phyloP scores from a whole-genome alignment of 2,797 vertebrate genomes.

The Pipistrellus kuhlii region DNA sequence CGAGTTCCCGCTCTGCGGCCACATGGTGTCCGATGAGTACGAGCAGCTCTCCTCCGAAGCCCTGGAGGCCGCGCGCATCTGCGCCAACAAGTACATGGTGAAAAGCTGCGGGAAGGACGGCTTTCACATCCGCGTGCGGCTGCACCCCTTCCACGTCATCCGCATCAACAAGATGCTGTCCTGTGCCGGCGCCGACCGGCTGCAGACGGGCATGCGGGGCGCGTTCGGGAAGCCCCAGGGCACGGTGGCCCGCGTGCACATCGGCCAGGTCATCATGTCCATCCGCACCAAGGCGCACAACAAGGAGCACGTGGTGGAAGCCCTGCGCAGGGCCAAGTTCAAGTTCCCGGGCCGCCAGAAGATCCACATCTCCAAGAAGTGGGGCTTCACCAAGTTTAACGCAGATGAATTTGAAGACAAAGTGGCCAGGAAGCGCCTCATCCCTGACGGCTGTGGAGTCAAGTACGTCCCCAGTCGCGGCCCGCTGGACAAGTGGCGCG shows the following conservation, averaged over 20 bases:
- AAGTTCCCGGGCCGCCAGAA: conserved; percentile 97
- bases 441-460: conserved; percentile 94
- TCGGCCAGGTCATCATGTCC: conserved; percentile 97
- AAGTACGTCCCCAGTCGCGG: conserved; percentile 93
- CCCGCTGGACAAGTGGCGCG: conserved; percentile 91
- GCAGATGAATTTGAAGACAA: conserved; percentile 91
- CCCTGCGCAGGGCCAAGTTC: conserved; percentile 95
- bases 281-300: conserved; percentile 95
- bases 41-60: conserved; percentile 97
- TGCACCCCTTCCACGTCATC: conserved; percentile 97
- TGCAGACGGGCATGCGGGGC: conserved; percentile 96
- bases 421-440: conserved; percentile 92
- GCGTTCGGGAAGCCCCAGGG: conserved; percentile 96
- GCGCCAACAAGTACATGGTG: conserved; percentile 98
- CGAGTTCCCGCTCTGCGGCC: conserved; percentile 95
- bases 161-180: conserved; percentile 99
- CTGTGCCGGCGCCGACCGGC: conserved; percentile 95
- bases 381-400: conserved; percentile 96
- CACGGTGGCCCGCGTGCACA: conserved; percentile 93
- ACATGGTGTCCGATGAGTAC: conserved; percentile 97
- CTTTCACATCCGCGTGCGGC: conserved; percentile 95
- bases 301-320: conserved; percentile 95
- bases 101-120: conserved; percentile 97
- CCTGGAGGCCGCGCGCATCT: conserved; percentile 95
- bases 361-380: conserved; percentile 93